These are phyloP conservation scores for Pocota personata DNA, from an alignment of 2,888 invertebrate genomes.

Conservation along the genomic window DNA sequence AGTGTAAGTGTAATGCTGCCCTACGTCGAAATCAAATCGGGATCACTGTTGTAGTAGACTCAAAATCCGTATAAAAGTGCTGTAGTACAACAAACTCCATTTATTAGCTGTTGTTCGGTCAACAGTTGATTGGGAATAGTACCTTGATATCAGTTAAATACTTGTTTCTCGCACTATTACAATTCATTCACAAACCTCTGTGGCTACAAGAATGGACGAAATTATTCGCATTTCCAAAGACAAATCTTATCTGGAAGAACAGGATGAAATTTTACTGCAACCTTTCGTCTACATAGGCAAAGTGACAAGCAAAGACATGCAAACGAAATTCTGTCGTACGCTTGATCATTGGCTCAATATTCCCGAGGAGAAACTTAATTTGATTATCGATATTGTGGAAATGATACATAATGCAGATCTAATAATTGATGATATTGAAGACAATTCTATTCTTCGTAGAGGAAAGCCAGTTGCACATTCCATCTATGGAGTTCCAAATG, in stretches of 20 bases:
- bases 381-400: constrained; percentile 94
- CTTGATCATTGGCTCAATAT: constrained; percentile 98
- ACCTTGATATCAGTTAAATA: no score
- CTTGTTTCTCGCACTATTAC: no score
- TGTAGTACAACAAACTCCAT: no score
- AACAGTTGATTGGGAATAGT: no score
- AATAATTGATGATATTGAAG: constrained; percentile 99
- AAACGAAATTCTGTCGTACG: constrained; percentile 92
- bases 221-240: constrained; percentile 83
- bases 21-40: no score
- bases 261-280: constrained; percentile 92
- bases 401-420: constrained; percentile 98
- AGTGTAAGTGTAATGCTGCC: no score
- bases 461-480: constrained; percentile 98
- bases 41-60: no score
- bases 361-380: constrained; percentile 90
- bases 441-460: constrained; percentile 94
- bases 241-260: constrained; percentile 83
- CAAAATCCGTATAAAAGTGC: no score
- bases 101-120: no score
- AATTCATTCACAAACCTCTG: no score
- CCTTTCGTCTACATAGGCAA: constrained; percentile 95
- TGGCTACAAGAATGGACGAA: constrained; percentile 74
- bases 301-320: constrained; percentile 96
- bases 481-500: constrained; percentile 96